Evolutionary conservation across 1,140 invertebrate species (phyloP).

Genomic region (Drosophila sp.): DNA sequence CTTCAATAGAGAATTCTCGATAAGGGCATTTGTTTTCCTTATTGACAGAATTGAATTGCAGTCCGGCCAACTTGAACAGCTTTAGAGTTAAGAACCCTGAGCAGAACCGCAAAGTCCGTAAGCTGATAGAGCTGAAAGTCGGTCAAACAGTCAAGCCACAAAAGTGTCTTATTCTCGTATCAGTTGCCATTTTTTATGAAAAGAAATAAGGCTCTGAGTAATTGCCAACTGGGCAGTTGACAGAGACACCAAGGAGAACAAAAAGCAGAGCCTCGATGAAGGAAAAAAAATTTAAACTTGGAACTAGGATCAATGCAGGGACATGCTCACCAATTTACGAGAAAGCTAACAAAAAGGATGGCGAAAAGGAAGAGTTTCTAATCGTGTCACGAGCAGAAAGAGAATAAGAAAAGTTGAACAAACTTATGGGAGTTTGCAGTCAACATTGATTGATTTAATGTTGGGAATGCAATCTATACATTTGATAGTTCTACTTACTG

Average conservation of each 20-base stretch:
- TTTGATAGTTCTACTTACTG: too few relatives aligned
- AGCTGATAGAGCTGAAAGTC: slow-evolving; percentile 31
- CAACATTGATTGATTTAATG: background rate
- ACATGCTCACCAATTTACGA: slow-evolving; percentile 5
- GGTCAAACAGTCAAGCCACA: slow-evolving; percentile 48
- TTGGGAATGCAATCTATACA: too few relatives aligned
- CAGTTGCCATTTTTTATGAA: slow-evolving; percentile 19
- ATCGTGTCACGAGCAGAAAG: background rate
- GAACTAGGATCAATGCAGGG: slow-evolving; percentile 17
- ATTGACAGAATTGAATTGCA: background rate
- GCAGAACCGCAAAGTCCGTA: slow-evolving; percentile 8
- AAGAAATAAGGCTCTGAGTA: slow-evolving; percentile 47
- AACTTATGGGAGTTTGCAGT: background rate
- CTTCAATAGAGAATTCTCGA: background rate
- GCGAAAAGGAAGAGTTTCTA: background rate
- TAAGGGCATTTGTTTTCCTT: background rate
- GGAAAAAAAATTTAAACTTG: background rate
- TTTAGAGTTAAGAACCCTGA: slow-evolving; percentile 14
- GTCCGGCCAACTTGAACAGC: background rate
- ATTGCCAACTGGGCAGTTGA: slow-evolving; percentile 67
- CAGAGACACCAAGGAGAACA: slow-evolving; percentile 26
- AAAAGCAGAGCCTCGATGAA: slow-evolving; percentile 15
- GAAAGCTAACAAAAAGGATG: background rate
- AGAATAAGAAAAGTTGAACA: background rate
- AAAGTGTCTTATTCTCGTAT: slow-evolving; percentile 21